Evolutionary conservation across 1,140 invertebrate species (phyloP), one percentile per base, ranked within the genome.

Genomic region (Zelostemma sp.): DNA sequence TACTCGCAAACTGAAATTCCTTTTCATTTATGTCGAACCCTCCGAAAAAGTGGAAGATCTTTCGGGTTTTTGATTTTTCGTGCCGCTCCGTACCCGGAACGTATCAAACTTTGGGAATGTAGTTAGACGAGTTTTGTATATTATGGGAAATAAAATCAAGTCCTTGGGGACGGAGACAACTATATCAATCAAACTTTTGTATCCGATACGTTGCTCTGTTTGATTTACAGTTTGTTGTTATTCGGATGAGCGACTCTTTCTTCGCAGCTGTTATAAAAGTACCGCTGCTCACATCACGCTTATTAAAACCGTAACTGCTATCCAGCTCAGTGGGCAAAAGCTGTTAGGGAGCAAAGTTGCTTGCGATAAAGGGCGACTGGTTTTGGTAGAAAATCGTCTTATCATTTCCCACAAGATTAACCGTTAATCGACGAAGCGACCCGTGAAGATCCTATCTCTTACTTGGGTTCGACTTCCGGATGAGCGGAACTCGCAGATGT

Each of bases 361-460:
- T 59, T 43, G 48, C 68, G 64, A 68, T 68, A 74, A 74, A 70
- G 54, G 60, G 63, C 60, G 21, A 49, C 58, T 64, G 51, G 38
- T 55, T 54, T 58, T 19, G 53, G 47, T 59, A 64, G 68, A 74
- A 74, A 73, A 67, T 64, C 49, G 63, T 56, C 61, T 73, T 70
- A 63, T 67, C 68, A 61, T 73, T 67, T 70, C 72, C 72, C 65
- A 70, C 45, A 74, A 77, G 63, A 77, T 80, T 74, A 76, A 76
- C 69, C 38, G 69, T 73, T 80, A 80, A 80, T 80, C 72, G 76
- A 60, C 65, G 69, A 73, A 75, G 64, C 67, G 61, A 56, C 64
- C 61, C 64, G 57, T 74, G 49, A 71, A 68, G 63, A 54, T 68
- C 47, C 62, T 55, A 66, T 67, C 76, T 63, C 60, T 72, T 50